These are phyloP conservation scores for Aradophagus sp. DNA, from an alignment of 1,140 invertebrate species.

Conservation along the genomic window DNA sequence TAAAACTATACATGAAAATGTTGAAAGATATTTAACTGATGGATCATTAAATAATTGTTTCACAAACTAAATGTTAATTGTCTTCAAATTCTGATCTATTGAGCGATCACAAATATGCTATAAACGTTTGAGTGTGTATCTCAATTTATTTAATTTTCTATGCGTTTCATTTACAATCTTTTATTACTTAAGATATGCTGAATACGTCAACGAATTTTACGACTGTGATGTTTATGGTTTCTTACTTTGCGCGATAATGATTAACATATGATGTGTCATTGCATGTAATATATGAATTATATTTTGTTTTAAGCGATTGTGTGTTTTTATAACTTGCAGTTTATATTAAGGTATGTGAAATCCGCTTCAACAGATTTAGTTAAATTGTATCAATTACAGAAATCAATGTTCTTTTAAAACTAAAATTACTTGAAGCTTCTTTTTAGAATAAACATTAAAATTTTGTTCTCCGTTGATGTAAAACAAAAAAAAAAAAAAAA, in stretches of 20 bases:
- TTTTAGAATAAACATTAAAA: too few relatives aligned
- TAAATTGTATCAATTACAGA: too few relatives aligned
- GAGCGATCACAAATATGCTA: slow-evolving; percentile 24
- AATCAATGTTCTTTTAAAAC: too few relatives aligned
- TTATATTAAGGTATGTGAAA: slow-evolving; percentile 10
- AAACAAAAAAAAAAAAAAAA: too few relatives aligned
- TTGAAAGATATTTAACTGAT: slow-evolving; percentile 41
- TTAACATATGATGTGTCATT: slow-evolving; percentile 11
- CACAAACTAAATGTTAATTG: slow-evolving; percentile 48
- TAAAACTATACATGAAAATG: background rate
- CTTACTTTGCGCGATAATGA: slow-evolving; percentile 21
- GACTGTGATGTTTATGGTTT: slow-evolving; percentile 49
- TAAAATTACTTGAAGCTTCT: too few relatives aligned
- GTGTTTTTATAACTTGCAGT: background rate
- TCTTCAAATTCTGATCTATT: slow-evolving; percentile 45
- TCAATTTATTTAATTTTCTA: slow-evolving; percentile 21
- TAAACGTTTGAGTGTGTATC: slow-evolving; percentile 30
- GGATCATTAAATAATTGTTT: slow-evolving; percentile 44
- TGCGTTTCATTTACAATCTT: slow-evolving; percentile 19
- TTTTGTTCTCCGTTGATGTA: too few relatives aligned
- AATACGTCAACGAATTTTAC: slow-evolving; percentile 47
- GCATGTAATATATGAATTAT: slow-evolving; percentile 6
- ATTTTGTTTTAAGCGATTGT: slow-evolving; percentile 7
- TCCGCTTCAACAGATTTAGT: too few relatives aligned
- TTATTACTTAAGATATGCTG: slow-evolving; percentile 34